These are phyloP conservation scores for Pristis pectinata DNA, from an alignment of 2,797 vertebrate genomes.

Conservation along the genomic window DNA sequence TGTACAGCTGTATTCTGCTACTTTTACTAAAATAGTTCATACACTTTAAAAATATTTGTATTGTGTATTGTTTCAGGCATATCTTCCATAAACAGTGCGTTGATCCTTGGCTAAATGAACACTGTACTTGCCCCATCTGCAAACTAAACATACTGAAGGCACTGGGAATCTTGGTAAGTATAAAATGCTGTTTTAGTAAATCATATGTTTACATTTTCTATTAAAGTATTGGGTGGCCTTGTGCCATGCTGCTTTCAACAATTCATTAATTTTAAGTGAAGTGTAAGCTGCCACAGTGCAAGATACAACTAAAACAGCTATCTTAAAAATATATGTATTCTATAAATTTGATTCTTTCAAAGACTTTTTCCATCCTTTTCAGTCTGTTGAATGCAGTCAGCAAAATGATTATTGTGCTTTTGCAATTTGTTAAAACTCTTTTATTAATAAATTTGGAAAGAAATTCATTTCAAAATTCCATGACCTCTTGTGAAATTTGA, in stretches of 20 bases:
- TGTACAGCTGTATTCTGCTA: background rate
- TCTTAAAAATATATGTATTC: background rate
- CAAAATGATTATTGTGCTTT: background rate
- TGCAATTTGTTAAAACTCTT: background rate
- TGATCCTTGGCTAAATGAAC: constrained; percentile 94
- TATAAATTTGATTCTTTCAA: background rate
- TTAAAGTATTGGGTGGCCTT: background rate
- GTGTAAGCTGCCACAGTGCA: background rate
- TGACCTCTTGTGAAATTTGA: background rate
- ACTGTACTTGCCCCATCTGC: constrained; percentile 97
- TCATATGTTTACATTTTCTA: background rate
- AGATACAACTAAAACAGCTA: background rate
- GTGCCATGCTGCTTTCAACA: background rate
- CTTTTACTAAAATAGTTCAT: background rate
- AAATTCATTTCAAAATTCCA: background rate
- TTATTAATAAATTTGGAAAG: background rate
- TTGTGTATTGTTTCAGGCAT: constrained; percentile 61
- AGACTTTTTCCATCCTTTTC: background rate
- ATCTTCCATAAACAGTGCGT: constrained; percentile 96
- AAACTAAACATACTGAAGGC: constrained; percentile 98
- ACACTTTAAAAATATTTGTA: background rate
- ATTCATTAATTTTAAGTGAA: background rate
- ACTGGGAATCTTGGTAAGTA: constrained; percentile 85
- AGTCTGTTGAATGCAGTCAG: background rate
- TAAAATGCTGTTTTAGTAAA: constrained; percentile 38